Base-by-base conservation (phyloP, 92 coral and sea anemone species). In the Zoanthus sociatus region DNA sequence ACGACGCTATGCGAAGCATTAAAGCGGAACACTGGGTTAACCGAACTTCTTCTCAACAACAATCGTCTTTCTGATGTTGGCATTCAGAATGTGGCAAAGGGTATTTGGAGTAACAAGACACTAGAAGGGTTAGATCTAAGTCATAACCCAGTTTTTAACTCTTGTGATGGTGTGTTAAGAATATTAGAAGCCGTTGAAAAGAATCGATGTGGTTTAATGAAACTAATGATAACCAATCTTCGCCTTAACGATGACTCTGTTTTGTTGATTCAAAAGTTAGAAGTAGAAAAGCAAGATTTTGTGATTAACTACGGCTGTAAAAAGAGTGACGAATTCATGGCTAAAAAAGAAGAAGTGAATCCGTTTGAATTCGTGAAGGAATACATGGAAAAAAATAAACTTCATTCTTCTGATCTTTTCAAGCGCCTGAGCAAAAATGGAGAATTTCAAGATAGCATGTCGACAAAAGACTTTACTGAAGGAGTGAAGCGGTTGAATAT, bases 321-420 rank as follows among this genome's bases (percentile, higher is more conserved):
- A 83, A 92, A 93, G 90, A 88, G 86, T 30, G 98, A 92, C 72
- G 86, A 89, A 14, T 96, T 94, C 54, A 61, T 87, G 6, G 73
- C 93, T 18, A 94, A 90, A 82, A 91, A 90, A 82, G 89, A 21
- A 17, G 93, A 96, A 45, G 76, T 89, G 2, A 89, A 91, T 74
- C 98, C 98, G 1, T 73, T 93, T 20, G 96, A 94, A 12, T 78
- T 96, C 54, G 83, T 96, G 20, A 94, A 87, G 86, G 93, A 73
- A 0, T 96, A 94, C 77, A 76, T 94, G n/a, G 87, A 81, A 74
- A 89, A 90, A 77, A 85, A 94, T 74, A 92, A 90, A 78, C 88
- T 89, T 18, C 98, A 94, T 78, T 89, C 98, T 9, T 94, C 94
- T 1, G 96, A 96, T 77, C 77, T 96, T 89, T 96, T 96, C 76